Conservation (phyloP, 2,888 invertebrate species). For the Dichetophora obliterata region DNA sequence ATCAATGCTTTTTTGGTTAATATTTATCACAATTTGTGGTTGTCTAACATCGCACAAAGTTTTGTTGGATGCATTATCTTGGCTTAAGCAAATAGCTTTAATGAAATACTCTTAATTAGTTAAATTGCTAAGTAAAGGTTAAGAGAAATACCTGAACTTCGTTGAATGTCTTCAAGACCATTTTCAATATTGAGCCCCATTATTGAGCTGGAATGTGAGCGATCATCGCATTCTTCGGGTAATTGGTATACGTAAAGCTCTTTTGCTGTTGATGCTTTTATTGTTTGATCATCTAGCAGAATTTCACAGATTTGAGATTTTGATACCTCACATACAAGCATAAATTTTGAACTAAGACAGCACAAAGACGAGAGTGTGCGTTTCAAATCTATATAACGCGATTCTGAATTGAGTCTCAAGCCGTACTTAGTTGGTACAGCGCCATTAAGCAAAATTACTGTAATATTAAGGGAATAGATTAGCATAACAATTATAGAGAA, state of each 20-base stretch:
- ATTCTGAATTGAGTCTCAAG: conserved; percentile 84
- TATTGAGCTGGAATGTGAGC: conserved; percentile 65
- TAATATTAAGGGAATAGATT: neutral
- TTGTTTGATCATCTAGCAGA: conserved; percentile 72
- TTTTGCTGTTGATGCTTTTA: conserved; percentile 71
- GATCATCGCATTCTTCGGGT: conserved; percentile 69
- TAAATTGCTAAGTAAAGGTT: neutral
- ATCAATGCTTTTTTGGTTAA: conserved; percentile 34
- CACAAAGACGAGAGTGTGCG: conserved; percentile 77
- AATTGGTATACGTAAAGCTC: conserved; percentile 81
- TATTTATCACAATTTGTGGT: conserved; percentile 23
- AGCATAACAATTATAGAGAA: neutral
- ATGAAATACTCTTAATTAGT: neutral
- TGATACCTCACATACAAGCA: conserved; percentile 80
- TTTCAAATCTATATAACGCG: conserved; percentile 83
- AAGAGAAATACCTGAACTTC: conserved; percentile 63
- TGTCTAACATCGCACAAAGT: conserved; percentile 42
- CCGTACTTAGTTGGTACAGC: conserved; percentile 88
- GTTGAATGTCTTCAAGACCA: conserved; percentile 69
- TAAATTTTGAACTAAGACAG: conserved; percentile 74
- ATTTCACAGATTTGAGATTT: conserved; percentile 78
- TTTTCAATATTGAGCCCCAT: conserved; percentile 68
- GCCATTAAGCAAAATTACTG: conserved; percentile 85
- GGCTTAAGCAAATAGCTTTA: conserved; percentile 5
- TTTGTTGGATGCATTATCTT: conserved; percentile 39